Evolutionary conservation across 2,797 vertebrate genomes (phyloP), one percentile per base, ranked within the genome.

Genomic region (Geotrypetes seraphini): DNA sequence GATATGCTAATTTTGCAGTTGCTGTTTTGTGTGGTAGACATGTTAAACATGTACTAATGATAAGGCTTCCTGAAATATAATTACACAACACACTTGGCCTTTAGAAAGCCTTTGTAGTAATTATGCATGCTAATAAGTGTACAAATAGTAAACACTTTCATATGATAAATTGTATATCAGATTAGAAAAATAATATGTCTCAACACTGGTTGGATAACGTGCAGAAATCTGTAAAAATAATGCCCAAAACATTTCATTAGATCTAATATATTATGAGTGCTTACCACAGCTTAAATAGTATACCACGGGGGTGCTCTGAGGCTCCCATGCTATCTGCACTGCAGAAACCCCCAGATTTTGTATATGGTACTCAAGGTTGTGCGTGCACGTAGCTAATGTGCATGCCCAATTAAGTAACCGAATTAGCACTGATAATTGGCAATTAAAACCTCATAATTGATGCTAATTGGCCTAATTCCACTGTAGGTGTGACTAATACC

Each of bases 41-140:
- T 22, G 24, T 59, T 60, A 40, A 58, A 40, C 12, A 12, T 41
- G 36, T 29, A 23, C 30, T 39, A 58, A 55, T 54, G 36, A 45
- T 49, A 60, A 52, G 29, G 33, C 43, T 50, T 44, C 56, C 43
- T 26, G 7, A 12, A 35, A 13, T 4, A 3, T 50, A 58, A 60
- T 63, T 58, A 29, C 28, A 36, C 14, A 30, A 20, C 38, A 33
- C 3, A 33, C 18, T 28, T 32, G 26, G 38, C 38, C 38, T 49
- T 43, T 57, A 45, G 57, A 66, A 33, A 50, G 19, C 22, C 22
- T 53, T 24, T 16, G 21, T 20, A 35, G 26, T 37, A 50, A 17
- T 30, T 3, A 0, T 36, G 50, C 25, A 38, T 36, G 35, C 14
- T 30, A 61, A 57, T 31, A 33, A 53, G 18, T 8, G 4, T 26